phyloP scores from a whole-genome alignment of 2,797 vertebrate species.

The Meriones psammophilus region DNA sequence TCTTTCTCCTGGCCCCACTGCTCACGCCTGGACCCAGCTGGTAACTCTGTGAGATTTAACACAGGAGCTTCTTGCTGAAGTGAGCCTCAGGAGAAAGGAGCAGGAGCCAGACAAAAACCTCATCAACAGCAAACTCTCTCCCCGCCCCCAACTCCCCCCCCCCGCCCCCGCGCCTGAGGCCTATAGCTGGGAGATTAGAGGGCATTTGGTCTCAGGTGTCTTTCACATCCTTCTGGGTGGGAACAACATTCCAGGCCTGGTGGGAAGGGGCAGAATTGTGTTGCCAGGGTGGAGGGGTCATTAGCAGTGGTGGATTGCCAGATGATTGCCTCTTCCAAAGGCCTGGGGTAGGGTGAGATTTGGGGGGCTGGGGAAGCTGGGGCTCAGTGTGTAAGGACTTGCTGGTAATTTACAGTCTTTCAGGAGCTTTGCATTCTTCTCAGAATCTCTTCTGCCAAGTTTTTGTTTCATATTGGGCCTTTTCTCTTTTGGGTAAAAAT shows the following conservation, averaged over 20 bases:
- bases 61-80: not conserved
- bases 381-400: constrained; percentile 4
- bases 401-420: constrained; percentile 38
- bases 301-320: rapidly evolving
- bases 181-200: not conserved
- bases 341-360: not conserved
- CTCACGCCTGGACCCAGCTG: not conserved
- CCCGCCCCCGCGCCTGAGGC: no score
- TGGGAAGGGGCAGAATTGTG: not conserved
- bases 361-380: not conserved
- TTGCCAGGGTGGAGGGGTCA: not conserved
- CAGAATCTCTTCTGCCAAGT: constrained; percentile 36
- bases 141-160: no score
- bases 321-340: not conserved
- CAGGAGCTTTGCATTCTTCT: constrained; percentile 36
- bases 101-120: not conserved
- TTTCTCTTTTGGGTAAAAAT: constrained; percentile 57
- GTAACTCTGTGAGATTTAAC: rapidly evolving
- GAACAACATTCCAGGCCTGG: not conserved
- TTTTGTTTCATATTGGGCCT: constrained; percentile 28
- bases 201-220: not conserved
- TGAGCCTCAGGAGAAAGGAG: not conserved
- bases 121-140: not conserved
- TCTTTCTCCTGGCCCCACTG: not conserved
- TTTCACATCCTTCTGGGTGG: not conserved